A percentile compares a stretch with the other conserved stretches of the same genome.
Conservation (phyloP, 1,140 invertebrate genomes). For the Aphaenogaster ashmeadi region DNA sequence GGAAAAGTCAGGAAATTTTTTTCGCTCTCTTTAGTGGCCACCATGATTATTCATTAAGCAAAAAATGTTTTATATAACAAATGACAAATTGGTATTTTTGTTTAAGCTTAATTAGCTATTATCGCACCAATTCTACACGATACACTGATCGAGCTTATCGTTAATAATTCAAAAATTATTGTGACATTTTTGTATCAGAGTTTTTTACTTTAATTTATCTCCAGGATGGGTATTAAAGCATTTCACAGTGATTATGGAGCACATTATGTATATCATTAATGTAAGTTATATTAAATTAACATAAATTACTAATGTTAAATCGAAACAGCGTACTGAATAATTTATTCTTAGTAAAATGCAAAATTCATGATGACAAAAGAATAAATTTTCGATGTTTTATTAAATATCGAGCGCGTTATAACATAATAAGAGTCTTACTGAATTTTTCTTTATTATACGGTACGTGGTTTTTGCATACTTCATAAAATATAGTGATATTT, state of each 20-base stretch:
- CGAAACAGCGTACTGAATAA: slow-evolving; percentile 35
- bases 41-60: too few relatives aligned
- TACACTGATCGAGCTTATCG: background rate
- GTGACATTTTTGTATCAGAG: background rate
- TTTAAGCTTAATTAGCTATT: background rate
- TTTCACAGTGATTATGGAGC: background rate
- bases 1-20: too few relatives aligned
- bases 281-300: slow-evolving; percentile 37
- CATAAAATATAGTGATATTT: background rate
- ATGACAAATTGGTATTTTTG: background rate
- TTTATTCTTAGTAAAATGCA: slow-evolving; percentile 44
- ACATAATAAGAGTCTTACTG: background rate
- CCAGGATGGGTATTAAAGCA: background rate
- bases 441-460: background rate
- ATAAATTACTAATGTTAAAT: slow-evolving; percentile 44
- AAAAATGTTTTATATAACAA: background rate
- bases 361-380: slow-evolving; percentile 20
- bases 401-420: background rate
- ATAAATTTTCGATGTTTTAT: background rate
- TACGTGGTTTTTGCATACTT: background rate
- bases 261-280: slow-evolving; percentile 43
- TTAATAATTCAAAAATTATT: background rate
- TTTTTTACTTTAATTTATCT: background rate
- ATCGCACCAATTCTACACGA: background rate
- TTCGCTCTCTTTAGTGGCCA: too few relatives aligned